Evolutionary conservation across 1,140 invertebrate species (phyloP), one percentile per base, ranked within the genome.

Genomic region (Drosophila kanapiae): DNA sequence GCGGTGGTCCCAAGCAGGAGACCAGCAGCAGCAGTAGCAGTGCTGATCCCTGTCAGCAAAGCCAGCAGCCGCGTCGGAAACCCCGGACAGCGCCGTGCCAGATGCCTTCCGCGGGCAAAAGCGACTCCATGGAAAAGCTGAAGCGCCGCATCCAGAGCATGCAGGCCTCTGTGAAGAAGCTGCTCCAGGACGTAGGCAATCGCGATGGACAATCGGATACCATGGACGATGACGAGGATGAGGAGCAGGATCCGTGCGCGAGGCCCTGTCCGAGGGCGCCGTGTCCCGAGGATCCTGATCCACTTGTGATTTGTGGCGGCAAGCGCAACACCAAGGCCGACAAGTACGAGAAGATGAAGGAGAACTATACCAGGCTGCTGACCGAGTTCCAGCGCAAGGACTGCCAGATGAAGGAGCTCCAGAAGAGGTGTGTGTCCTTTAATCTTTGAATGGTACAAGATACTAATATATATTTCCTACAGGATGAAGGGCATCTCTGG

Each of bases 301-400:
- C 88, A 0, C 43, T 91, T 49, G 69, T 91, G 23, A 78, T 92
- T 9, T 91, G 91, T 40, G 85, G 83, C 1, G 82, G 90, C 13
- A 91, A 92, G 33, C 80, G 83, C 4, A 91, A 88, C 33, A 79
- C 85, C 40, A 91, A 92, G 53, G 67, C 91, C 1, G 91, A 92
- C 48, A 70, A 92, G 69, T 85, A 76, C 49, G 83, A 91, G 16
- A 88, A 91, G 51, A 80, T 92, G 72, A 92, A 92, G 59, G 90
- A 91, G 16, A 92, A 92, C 68, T 92, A 92, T 14, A 76, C 81
- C n/a, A 75, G 88, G 33, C 51, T 92, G 47, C 48, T 92, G 14
- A 78, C 83, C 1, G 90, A 92, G 43, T 90, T 79, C 35, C 77
- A 86, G 62, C 91, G 88, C 38, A 92, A 92, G 57, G 91, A 92